These are phyloP conservation scores for Vespertilio murinus DNA, from an alignment of 2,797 vertebrate genomes.

Conservation along the genomic window DNA sequence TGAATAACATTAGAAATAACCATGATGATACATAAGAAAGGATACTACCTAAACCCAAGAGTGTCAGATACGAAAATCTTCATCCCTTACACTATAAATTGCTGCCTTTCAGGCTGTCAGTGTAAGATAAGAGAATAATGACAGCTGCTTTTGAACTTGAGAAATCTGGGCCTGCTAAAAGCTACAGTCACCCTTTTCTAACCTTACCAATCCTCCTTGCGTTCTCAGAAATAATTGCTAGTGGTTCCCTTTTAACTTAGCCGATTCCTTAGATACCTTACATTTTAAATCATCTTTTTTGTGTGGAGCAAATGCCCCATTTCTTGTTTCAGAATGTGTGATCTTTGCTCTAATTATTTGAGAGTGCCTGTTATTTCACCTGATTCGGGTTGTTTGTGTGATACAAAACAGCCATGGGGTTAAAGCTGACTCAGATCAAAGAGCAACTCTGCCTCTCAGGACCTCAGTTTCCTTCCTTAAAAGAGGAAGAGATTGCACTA, in stretches of 20 bases:
- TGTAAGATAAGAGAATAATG: slow-evolving; percentile 54
- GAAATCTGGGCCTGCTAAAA: slow-evolving; percentile 66
- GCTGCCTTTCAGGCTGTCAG: slow-evolving; percentile 35
- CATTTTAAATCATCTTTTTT: slow-evolving; percentile 72
- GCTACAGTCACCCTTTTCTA: slow-evolving; percentile 70
- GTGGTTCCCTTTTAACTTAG: slow-evolving; percentile 74
- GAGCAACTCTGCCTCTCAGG: slow-evolving; percentile 64
- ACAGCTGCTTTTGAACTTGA: slow-evolving; percentile 73
- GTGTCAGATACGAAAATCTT: neutral
- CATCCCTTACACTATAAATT: neutral
- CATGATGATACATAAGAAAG: neutral
- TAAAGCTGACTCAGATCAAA: slow-evolving; percentile 70
- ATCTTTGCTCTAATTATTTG: slow-evolving; percentile 77
- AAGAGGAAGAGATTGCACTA: slow-evolving; percentile 60
- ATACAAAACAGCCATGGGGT: slow-evolving; percentile 63
- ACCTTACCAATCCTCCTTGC: slow-evolving; percentile 65
- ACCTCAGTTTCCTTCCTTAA: slow-evolving; percentile 62
- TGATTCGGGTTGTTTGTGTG: slow-evolving; percentile 72
- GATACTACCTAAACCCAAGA: neutral
- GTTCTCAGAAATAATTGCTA: slow-evolving; percentile 78
- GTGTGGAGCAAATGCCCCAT: slow-evolving; percentile 54
- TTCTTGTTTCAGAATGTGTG: slow-evolving; percentile 72
- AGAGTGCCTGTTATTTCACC: slow-evolving; percentile 64
- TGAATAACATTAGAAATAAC: neutral
- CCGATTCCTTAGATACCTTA: slow-evolving; percentile 71